These are phyloP conservation scores for Palythoa heliodiscus DNA, from an alignment of 92 coral and sea anemone species.

Conservation along the genomic window DNA sequence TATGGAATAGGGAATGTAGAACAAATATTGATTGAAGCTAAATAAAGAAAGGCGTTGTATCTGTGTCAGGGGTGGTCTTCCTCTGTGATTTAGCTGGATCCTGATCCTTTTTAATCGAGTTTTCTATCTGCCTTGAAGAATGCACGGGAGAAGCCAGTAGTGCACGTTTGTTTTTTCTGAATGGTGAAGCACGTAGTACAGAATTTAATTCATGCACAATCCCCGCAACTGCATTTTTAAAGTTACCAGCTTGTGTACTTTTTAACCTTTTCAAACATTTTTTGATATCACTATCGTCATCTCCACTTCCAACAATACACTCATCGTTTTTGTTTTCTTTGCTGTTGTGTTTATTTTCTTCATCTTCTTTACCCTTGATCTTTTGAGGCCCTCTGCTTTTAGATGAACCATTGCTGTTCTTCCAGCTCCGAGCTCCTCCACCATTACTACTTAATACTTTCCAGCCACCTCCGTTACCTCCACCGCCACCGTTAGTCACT, in stretches of 20 bases:
- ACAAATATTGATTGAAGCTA: not conserved
- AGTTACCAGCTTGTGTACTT: constrained; percentile 16
- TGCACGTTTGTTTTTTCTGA: not conserved
- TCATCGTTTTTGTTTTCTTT: not conserved
- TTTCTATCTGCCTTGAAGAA: constrained; percentile 17
- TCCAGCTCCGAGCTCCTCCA: constrained; percentile 49
- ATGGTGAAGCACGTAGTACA: constrained; percentile 5
- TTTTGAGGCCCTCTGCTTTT: not conserved
- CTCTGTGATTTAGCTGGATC: not conserved
- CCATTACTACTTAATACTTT: constrained; percentile 18
- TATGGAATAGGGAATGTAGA: not conserved
- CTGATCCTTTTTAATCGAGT: not conserved
- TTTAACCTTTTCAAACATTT: constrained; percentile 30
- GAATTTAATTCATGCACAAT: constrained; percentile 18
- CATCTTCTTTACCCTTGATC: not conserved
- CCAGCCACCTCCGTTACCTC: constrained; percentile 33
- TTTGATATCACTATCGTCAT: not conserved
- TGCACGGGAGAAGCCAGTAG: not conserved
- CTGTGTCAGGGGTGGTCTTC: constrained; percentile 11
- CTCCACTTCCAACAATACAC: constrained; percentile 7
- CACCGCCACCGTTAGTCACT: constrained; percentile 49
- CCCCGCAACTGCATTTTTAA: constrained; percentile 36
- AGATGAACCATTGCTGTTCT: not conserved
- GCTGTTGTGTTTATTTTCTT: not conserved
- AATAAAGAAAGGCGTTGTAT: not conserved